Evolutionary conservation across 1,140 invertebrate species (phyloP), one percentile per base, ranked within the genome.

Genomic region (Drosophila watanabei): DNA sequence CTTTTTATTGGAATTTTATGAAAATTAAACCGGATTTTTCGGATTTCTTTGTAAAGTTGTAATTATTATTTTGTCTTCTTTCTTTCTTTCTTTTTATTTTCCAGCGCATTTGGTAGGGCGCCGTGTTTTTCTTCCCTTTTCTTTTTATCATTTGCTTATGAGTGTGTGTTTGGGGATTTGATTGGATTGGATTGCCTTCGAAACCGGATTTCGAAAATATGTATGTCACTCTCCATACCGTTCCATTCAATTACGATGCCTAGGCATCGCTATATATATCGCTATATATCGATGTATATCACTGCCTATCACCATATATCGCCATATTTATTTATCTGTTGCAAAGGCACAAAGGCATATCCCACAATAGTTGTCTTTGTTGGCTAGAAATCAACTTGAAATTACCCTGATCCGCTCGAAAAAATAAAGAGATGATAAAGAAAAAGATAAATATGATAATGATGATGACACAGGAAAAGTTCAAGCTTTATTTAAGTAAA

Each of bases 181-280:
- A 87, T 88, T 88, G 69, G 63, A 87, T 87, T 87, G 75, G 75
- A 86, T 82, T 87, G 66, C 71, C 62, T 82, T 86, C 84, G 72
- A 87, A 87, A 87, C 83, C 84, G 83, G 83, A 87, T 87, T 86
- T 87, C 51, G 18, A 75, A 84, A 85, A 84, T 80, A 85, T 76
- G 75, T 80, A 77, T 84, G 70, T 65, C 69, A 80, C 65, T 69
- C 60, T 65, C 57, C 70, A 49, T 73, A 60, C 45, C 71, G 58
- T 75, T 73, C 68, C 70, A 72, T 72, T 73, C 70, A 75, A 75
- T 64, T 75, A 64, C 71, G 49, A 61, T 75, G 70, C 57, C 70
- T 63, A 75, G 72, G 18, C 35, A 56, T 46, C 2, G 52, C 30
- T 35, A 56, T 37, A 54, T 49, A 13, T 46, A 52, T 43, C 8